Percentiles rank a stretch among this genome's conserved stretches.
Conservation (phyloP, 2,113 vertebrate species). For the Dascyllus trimaculatus region DNA sequence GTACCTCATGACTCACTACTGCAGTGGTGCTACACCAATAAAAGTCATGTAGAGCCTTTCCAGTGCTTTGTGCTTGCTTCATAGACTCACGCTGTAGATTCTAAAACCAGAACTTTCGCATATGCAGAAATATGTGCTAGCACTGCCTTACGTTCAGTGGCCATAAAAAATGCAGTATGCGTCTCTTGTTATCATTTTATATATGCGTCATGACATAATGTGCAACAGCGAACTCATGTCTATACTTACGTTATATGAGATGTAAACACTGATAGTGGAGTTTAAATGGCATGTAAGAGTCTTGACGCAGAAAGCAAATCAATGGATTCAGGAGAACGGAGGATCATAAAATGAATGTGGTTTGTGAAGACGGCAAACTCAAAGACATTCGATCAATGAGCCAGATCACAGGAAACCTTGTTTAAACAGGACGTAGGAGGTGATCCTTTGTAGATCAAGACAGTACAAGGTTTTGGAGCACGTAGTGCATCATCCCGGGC, state of each 20-base stretch:
- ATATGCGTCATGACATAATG: not conserved
- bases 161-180: not conserved
- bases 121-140: slow-evolving; percentile 29
- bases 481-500: not conserved
- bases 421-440: slow-evolving; percentile 8
- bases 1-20: slow-evolving; percentile 67
- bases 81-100: slow-evolving; percentile 14
- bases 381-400: slow-evolving; percentile 33
- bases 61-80: slow-evolving; percentile 35
- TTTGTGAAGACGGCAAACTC: slow-evolving; percentile 39
- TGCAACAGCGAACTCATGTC: not conserved
- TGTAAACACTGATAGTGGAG: not conserved
- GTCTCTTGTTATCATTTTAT: not conserved
- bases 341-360: slow-evolving; percentile 10
- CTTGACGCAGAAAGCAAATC: not conserved
- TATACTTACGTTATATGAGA: not conserved
- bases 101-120: slow-evolving; percentile 14
- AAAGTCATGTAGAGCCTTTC: slow-evolving; percentile 21
- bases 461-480: not conserved
- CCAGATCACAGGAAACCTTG: slow-evolving; percentile 28
- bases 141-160: slow-evolving; percentile 6
- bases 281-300: not conserved
- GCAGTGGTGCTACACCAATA: slow-evolving; percentile 34
- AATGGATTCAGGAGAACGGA: not conserved
- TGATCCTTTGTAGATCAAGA: slow-evolving; percentile 38